Conservation (phyloP, 2,888 invertebrate genomes). For the Hemithea aestivaria region DNA sequence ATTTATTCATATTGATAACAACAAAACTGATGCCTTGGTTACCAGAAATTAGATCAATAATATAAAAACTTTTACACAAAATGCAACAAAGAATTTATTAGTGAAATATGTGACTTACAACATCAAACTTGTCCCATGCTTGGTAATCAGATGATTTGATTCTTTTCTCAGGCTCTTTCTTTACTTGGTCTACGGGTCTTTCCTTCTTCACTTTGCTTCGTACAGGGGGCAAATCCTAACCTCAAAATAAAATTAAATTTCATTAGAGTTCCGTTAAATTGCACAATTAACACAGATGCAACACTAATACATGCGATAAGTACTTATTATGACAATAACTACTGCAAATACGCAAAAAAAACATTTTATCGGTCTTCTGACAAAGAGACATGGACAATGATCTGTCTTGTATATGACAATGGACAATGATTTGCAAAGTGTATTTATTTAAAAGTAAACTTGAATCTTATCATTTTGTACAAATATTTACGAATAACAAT, state of each 20-base stretch:
- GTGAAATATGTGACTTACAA: slow-evolving; percentile 71
- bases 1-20: too few species aligned
- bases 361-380: too few species aligned
- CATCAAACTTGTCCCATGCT: slow-evolving; percentile 90
- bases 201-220: slow-evolving; percentile 71
- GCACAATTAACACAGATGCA: slow-evolving; percentile 4
- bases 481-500: too few species aligned
- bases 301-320: slow-evolving; percentile 2
- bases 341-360: too few species aligned
- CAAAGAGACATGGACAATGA: too few species aligned
- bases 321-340: not conserved
- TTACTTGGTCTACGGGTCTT: slow-evolving; percentile 45
- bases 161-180: slow-evolving; percentile 59
- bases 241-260: slow-evolving; percentile 31
- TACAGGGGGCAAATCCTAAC: slow-evolving; percentile 74
- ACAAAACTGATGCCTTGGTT: too few species aligned
- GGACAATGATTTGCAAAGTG: too few species aligned
- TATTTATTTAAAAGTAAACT: too few species aligned
- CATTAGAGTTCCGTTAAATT: not conserved
- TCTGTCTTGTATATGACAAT: too few species aligned
- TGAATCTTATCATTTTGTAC: too few species aligned
- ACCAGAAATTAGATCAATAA: too few species aligned
- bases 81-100: not conserved
- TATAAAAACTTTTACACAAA: not conserved
- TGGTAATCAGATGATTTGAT: slow-evolving; percentile 83